Evolutionary conservation across 2,888 invertebrate species (phyloP).

Genomic region (Drosophila hawaiiensis): DNA sequence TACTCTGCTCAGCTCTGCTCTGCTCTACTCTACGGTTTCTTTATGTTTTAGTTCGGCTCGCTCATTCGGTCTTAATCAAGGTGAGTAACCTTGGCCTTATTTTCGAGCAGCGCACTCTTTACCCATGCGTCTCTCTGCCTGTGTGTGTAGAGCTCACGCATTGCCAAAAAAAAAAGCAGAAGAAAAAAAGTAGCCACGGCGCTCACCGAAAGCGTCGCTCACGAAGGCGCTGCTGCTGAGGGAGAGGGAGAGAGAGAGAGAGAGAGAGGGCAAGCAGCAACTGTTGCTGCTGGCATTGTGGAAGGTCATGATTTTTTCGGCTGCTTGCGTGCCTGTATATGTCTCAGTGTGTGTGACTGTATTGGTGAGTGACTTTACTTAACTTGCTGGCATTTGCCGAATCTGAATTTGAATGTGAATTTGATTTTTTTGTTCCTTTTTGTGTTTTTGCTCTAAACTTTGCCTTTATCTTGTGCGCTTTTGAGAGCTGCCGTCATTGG

Average conservation of each 20-base stretch:
- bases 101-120: conserved; percentile 80
- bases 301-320: conserved; percentile 83
- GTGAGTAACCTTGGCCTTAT: conserved; percentile 85
- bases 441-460: conserved; percentile 27
- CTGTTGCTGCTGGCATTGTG: conserved; percentile 80
- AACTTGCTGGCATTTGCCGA: conserved; percentile 58
- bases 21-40: conserved; percentile 59
- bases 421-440: conserved; percentile 49
- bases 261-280: conserved; percentile 51
- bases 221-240: conserved; percentile 47
- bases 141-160: conserved; percentile 61
- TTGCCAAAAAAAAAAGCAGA: conserved; percentile 67
- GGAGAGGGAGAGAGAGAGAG: conserved; percentile 38
- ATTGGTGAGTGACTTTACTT: conserved; percentile 40
- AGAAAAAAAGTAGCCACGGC: conserved; percentile 60
- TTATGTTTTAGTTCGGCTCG: conserved; percentile 62
- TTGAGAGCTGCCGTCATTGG: conserved; percentile 21
- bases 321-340: conserved; percentile 35
- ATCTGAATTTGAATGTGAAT: conserved; percentile 50
- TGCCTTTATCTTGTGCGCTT: conserved; percentile 11
- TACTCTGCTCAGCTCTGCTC: conserved; percentile 26
- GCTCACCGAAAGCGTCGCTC: conserved; percentile 59
- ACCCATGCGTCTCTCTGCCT: conserved; percentile 19
- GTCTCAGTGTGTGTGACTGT: conserved; percentile 5
- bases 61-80: conserved; percentile 84